phyloP scores from a whole-genome alignment of 2,888 invertebrate species.

The Papilio protenor region DNA sequence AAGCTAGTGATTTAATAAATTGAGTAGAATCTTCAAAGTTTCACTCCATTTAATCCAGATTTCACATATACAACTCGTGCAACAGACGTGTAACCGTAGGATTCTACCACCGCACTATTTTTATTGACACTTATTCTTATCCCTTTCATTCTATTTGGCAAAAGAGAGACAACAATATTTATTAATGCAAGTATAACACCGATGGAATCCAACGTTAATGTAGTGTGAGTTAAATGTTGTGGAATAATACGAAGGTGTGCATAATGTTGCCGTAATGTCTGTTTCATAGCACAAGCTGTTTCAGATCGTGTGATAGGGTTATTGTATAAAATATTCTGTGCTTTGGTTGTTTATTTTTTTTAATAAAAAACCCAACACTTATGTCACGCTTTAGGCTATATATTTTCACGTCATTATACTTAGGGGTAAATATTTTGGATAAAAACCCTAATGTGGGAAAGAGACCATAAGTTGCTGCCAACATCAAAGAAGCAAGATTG shows the following conservation, averaged over 20 bases:
- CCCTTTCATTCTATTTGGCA: background rate
- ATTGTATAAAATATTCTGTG: background rate
- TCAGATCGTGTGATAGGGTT: background rate
- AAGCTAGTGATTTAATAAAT: no score
- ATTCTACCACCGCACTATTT: background rate
- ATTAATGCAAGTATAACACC: background rate
- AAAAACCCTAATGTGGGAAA: no score
- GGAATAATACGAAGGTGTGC: slow-evolving; percentile 41
- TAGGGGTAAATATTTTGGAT: no score
- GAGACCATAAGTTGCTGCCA: no score
- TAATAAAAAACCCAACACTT: no score
- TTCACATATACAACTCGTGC: slow-evolving; percentile 13
- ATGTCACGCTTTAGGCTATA: no score
- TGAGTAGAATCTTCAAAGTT: background rate
- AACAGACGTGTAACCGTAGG: slow-evolving; percentile 15
- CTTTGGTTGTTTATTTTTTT: background rate
- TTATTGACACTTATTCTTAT: background rate
- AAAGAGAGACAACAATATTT: background rate
- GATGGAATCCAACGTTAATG: background rate
- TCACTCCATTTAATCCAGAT: background rate
- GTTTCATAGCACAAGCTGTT: slow-evolving; percentile 23
- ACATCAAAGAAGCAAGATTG: no score
- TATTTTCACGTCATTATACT: no score
- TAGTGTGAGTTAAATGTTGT: slow-evolving; percentile 32
- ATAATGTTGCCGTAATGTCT: slow-evolving; percentile 31